Base-by-base conservation (phyloP, 1,140 invertebrate genomes). In the Macrocentrus cingulum region DNA sequence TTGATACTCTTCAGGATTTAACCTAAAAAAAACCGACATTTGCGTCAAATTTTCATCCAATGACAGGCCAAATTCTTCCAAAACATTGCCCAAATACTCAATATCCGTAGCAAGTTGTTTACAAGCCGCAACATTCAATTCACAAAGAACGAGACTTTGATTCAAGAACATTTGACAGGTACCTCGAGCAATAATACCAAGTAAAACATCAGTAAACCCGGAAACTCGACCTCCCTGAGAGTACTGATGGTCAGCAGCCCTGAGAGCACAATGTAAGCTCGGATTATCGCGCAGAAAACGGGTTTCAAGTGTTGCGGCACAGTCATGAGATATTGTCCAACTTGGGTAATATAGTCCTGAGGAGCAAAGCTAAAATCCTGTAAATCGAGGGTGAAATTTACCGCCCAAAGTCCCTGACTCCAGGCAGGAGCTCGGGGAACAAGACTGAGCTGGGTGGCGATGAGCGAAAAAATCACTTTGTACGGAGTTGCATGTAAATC, bases 321-420 rank as follows among this genome's bases (percentile, higher is more conserved):
- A 0, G 92, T 97, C 85, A 97, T 90, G 59, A 98, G 76, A 76
- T 97, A 97, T 70, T 97, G 94, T 0, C 94, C 88, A 77, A 91
- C 90, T 85, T 95, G 91, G 1, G 94, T 97, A 32, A 97, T 95
- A 69, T 95, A 95, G 69, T 97, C 94, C 69, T 95, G 92, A 0
- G 95, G 94, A 0, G 92, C 89, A 58, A 95, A 88, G 74, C 92
- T 94, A 68, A 94, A 96, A 68, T 92, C 88, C 0, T 93, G 93
- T 59, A 95, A 74, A 64, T 91, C 88, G 0, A 82, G 80, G 46
- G 56, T 76, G 13, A 75, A 51, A 46, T 67, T 64, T 6, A 63
- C 55, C 25, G 66, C 53, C 22, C 20, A 39, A 42, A 19, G 2
- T 37, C 29, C 2, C 37, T 29, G 20, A 37, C 55, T 75, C 76